phyloP scores from a whole-genome alignment of 2,113 vertebrate genomes.

The Glaucomys volans region DNA sequence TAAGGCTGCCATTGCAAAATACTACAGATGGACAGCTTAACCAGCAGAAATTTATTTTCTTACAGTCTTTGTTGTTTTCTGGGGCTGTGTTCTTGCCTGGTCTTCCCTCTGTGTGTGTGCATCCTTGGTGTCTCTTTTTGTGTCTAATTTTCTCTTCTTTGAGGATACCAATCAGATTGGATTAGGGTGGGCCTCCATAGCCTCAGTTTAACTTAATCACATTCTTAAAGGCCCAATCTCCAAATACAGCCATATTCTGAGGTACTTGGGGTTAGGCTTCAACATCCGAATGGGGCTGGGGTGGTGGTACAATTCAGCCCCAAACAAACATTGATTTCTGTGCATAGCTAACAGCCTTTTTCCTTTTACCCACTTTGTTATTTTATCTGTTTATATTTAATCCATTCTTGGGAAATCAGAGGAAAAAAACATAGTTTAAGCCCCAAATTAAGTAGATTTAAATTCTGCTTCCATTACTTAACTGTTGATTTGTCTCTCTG shows the following conservation, averaged over 20 bases:
- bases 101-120: background rate
- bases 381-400: background rate
- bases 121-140: background rate
- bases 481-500: conserved; percentile 10
- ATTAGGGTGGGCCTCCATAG: background rate
- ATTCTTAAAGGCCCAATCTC: background rate
- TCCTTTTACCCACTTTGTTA: background rate
- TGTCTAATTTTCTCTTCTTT: background rate
- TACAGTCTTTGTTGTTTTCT: background rate
- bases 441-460: background rate
- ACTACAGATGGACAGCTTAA: background rate
- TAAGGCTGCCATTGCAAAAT: background rate
- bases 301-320: background rate
- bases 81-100: background rate
- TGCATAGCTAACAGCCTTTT: background rate
- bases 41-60: background rate
- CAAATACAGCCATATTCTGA: background rate
- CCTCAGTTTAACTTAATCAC: background rate
- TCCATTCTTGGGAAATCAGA: background rate
- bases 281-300: background rate
- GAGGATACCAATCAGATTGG: background rate
- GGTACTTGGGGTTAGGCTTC: background rate
- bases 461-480: background rate
- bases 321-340: background rate
- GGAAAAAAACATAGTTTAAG: background rate